Evolutionary conservation across 2,797 vertebrate species (phyloP).

Genomic region (Argyrosomus regius): DNA sequence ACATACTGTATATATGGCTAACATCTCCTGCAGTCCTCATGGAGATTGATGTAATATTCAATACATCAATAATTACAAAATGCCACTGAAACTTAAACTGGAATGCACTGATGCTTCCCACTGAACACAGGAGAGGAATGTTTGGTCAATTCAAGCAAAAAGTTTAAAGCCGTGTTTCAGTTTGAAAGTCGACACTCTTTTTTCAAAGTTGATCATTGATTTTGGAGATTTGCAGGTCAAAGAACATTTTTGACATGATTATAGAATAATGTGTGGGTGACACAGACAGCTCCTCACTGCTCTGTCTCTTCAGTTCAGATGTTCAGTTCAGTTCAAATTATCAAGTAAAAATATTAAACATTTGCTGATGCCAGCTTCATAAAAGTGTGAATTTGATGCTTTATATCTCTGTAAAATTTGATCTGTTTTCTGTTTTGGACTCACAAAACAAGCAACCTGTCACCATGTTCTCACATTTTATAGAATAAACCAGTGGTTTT

Average conservation of each 20-base stretch:
- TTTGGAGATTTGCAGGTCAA: slow-evolving; percentile 46
- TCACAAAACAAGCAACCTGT: background rate
- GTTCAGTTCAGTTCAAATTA: too few species aligned
- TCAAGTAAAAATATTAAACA: background rate
- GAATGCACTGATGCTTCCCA: slow-evolving; percentile 60
- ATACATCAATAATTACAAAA: slow-evolving; percentile 29
- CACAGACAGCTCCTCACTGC: too few species aligned
- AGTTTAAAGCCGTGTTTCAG: background rate
- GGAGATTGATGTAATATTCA: slow-evolving; percentile 22
- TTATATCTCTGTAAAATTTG: background rate
- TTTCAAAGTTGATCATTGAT: background rate
- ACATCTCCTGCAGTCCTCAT: slow-evolving; percentile 14
- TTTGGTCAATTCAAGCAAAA: background rate
- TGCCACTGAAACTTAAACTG: slow-evolving; percentile 25
- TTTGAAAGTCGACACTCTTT: background rate
- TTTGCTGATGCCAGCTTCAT: background rate
- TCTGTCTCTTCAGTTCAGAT: background rate
- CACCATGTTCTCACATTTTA: background rate
- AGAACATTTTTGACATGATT: slow-evolving; percentile 1
- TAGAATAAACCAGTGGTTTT: background rate
- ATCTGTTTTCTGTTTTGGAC: background rate
- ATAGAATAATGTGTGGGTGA: background rate
- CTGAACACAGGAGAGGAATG: slow-evolving; percentile 39
- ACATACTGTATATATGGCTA: slow-evolving; percentile 33
- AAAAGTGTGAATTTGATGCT: background rate